Conservation (phyloP, 2,888 invertebrate species). For the Dicycla oo region DNA sequence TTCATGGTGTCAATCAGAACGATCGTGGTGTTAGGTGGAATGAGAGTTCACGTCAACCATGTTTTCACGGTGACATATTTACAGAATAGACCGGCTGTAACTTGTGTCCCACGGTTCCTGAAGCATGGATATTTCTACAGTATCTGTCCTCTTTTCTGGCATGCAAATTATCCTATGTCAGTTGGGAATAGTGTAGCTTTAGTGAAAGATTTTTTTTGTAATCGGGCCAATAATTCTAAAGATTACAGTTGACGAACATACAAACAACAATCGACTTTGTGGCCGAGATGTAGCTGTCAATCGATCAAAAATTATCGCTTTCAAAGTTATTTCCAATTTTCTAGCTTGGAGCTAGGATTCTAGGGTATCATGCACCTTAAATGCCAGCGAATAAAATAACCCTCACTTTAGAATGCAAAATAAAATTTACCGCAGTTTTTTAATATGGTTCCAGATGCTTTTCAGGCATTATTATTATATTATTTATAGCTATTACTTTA, state of each 20-base stretch:
- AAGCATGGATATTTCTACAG: neutral
- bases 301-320: neutral
- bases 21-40: neutral
- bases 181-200: neutral
- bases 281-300: neutral
- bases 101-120: neutral
- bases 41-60: neutral
- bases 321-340: neutral
- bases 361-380: neutral
- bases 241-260: neutral
- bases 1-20: neutral
- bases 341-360: neutral
- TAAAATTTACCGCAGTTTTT: slow-evolving; percentile 2
- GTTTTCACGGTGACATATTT: neutral
- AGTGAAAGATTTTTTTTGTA: neutral
- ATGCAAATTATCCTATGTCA: neutral
- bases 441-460: neutral
- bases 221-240: neutral
- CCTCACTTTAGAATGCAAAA: slow-evolving; percentile 10
- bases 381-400: neutral
- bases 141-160: neutral
- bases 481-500: slow-evolving; percentile 15
- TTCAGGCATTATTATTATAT: too few species aligned
- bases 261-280: neutral
- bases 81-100: neutral